Percentiles rank a stretch among this genome's conserved stretches.
These are phyloP conservation scores for Chaetodon trifasciatus DNA, from an alignment of 2,797 vertebrate genomes.

Conservation along the genomic window DNA sequence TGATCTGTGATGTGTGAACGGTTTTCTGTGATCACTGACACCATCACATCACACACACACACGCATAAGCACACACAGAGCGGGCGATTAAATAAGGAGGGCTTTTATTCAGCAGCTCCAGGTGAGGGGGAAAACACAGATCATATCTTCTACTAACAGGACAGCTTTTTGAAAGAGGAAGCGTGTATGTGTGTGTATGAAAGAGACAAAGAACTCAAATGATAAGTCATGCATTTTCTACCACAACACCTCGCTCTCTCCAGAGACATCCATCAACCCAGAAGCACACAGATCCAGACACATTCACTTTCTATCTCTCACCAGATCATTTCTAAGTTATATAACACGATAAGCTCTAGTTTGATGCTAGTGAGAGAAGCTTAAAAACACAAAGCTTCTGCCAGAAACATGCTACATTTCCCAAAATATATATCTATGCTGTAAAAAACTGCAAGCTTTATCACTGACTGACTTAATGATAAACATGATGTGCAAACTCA, in stretches of 20 bases:
- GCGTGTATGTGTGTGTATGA: constrained; percentile 16
- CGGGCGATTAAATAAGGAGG: constrained; percentile 62
- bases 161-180: constrained; percentile 54
- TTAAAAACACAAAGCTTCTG: constrained; percentile 24
- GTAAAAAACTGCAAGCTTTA: neutral
- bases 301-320: constrained; percentile 39
- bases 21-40: constrained; percentile 59
- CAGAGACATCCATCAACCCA: constrained; percentile 54
- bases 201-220: constrained; percentile 36
- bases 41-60: constrained; percentile 49
- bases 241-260: constrained; percentile 36
- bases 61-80: constrained; percentile 58
- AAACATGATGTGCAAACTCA: constrained; percentile 4
- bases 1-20: constrained; percentile 57
- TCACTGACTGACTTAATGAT: neutral
- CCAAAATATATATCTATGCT: neutral
- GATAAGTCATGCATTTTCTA: constrained; percentile 54
- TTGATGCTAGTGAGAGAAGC: constrained; percentile 19
- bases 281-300: constrained; percentile 49
- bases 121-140: constrained; percentile 64
- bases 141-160: constrained; percentile 69
- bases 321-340: constrained; percentile 31
- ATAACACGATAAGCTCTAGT: constrained; percentile 26
- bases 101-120: constrained; percentile 65
- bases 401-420: constrained; percentile 10